Percentiles rank a stretch among this genome's conserved stretches.
phyloP scores from a whole-genome alignment of 2,888 invertebrate species.

The Eupithecia subumbrata region DNA sequence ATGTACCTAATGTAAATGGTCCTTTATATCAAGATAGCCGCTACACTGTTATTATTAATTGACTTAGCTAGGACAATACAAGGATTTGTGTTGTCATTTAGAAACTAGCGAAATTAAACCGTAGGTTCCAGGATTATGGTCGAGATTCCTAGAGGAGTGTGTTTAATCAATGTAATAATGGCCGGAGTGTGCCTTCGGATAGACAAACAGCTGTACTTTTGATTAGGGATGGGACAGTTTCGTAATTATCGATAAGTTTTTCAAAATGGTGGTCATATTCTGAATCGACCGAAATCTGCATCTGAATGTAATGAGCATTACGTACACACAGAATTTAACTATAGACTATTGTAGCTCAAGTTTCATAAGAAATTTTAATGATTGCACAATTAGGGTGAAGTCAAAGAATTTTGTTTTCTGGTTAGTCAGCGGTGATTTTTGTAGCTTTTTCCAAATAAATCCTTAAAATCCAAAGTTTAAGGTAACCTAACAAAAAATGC shows the following conservation, averaged over 20 bases:
- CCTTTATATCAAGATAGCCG: slow-evolving; percentile 27
- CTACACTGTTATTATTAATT: slow-evolving; percentile 53
- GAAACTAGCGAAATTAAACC: slow-evolving; percentile 33
- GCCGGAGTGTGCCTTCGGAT: slow-evolving; percentile 47
- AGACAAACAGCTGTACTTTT: slow-evolving; percentile 56
- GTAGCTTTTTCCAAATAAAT: not conserved
- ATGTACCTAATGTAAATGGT: slow-evolving; percentile 1
- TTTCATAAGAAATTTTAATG: not conserved
- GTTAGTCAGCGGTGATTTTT: not conserved
- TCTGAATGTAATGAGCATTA: not conserved
- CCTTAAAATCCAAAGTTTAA: not conserved
- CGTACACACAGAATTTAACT: not conserved
- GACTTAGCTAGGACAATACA: slow-evolving; percentile 53
- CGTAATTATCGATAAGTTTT: slow-evolving; percentile 13
- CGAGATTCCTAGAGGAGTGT: slow-evolving; percentile 31
- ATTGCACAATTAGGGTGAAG: not conserved
- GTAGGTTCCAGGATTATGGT: slow-evolving; percentile 36
- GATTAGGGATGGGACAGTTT: slow-evolving; percentile 30
- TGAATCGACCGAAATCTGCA: not conserved
- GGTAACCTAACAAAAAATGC: not conserved
- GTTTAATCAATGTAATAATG: slow-evolving; percentile 56
- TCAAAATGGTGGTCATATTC: not conserved
- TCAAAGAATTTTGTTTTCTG: not conserved
- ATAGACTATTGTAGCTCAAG: not conserved
- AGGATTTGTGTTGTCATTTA: slow-evolving; percentile 49